Evolutionary conservation across 2,113 vertebrate genomes (phyloP).

Genomic region (Plecotus auritus): DNA sequence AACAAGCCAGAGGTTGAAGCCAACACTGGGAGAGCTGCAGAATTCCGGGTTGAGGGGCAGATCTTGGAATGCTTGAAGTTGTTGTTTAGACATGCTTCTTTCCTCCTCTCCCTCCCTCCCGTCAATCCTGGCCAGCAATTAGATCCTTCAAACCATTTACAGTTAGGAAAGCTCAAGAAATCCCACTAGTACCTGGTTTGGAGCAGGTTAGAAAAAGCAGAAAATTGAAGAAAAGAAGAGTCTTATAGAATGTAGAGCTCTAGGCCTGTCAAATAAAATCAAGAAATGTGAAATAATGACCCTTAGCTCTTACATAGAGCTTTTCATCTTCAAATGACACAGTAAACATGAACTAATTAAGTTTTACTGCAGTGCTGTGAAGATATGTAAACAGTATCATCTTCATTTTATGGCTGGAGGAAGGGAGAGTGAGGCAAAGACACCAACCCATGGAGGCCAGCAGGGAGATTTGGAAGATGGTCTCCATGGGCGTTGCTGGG

Average conservation of each 20-base stretch:
- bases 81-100: conserved; percentile 39
- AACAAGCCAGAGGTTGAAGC: not conserved
- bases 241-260: not conserved
- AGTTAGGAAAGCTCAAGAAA: conserved; percentile 24
- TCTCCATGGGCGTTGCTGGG: not conserved
- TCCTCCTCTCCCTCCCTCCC: not conserved
- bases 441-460: not conserved
- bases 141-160: not conserved
- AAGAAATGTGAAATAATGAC: not conserved
- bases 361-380: not conserved
- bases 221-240: not conserved
- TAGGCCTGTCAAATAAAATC: not conserved
- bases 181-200: not conserved
- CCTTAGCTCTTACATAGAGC: not conserved
- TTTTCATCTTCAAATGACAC: conserved; percentile 35
- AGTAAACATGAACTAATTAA: not conserved
- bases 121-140: not conserved
- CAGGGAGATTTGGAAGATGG: not conserved
- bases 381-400: not conserved
- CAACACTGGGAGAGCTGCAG: not conserved
- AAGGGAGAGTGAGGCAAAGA: not conserved
- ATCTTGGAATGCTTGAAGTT: not conserved
- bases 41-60: conserved; percentile 31
- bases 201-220: not conserved
- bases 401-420: not conserved